Evolutionary conservation across 1,140 invertebrate genomes (phyloP).

Genomic region (Hestina assimilis): DNA sequence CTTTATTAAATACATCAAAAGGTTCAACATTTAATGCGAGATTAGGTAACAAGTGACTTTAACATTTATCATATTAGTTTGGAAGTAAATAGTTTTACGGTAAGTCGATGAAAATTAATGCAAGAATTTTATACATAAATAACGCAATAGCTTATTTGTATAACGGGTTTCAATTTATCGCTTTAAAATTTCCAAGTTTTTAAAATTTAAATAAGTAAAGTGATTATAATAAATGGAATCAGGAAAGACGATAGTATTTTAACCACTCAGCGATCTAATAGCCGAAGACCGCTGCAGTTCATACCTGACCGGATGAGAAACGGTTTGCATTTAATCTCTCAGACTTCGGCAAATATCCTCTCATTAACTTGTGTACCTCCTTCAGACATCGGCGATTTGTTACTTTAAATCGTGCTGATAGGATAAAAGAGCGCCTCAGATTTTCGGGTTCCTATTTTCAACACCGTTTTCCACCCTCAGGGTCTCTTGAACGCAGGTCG

Average conservation of each 20-base stretch:
- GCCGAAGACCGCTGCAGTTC: constrained; percentile 34
- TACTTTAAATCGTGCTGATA: constrained; percentile 64
- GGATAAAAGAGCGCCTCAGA: constrained; percentile 57
- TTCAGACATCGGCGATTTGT: constrained; percentile 73
- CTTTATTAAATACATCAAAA: no score
- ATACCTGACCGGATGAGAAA: constrained; percentile 55
- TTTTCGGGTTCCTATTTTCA: constrained; percentile 46
- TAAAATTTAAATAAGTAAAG: neutral
- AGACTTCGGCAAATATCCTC: constrained; percentile 66
- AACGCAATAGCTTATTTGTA: neutral
- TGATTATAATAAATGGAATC: constrained; percentile 2
- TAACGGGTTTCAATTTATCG: neutral
- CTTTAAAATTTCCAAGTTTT: neutral
- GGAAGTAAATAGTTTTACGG: no score
- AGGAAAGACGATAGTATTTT: constrained; percentile 9
- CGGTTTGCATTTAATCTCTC: constrained; percentile 66
- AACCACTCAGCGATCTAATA: constrained; percentile 18
- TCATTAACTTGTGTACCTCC: constrained; percentile 74
- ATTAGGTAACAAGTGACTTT: no score
- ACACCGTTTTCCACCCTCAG: constrained; percentile 38
- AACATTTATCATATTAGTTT: no score
- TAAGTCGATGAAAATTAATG: neutral
- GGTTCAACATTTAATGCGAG: no score
- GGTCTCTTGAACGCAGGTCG: constrained; percentile 24
- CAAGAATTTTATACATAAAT: neutral